Percentiles rank a stretch among this genome's conserved stretches.
Conservation (phyloP, 2,797 vertebrate species). For the Acropternis orthonyx region DNA sequence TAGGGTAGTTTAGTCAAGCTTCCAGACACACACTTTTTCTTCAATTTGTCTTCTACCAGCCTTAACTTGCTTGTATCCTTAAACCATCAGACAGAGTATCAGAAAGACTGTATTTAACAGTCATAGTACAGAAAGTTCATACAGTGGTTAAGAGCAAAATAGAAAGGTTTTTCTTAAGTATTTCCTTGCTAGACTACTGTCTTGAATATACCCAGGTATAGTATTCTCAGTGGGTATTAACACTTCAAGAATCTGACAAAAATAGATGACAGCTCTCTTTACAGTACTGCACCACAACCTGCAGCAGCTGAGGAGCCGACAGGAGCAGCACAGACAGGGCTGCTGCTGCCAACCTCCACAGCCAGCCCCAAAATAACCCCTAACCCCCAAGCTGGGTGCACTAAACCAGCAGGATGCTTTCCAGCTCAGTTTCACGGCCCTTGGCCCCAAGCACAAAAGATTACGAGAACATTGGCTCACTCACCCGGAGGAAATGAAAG, state of each 20-base stretch:
- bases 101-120: not conserved
- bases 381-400: not conserved
- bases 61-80: not conserved
- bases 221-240: not conserved
- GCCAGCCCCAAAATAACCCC: not conserved
- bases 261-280: not conserved
- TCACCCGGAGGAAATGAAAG: not conserved
- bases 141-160: not conserved
- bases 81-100: not conserved
- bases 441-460: fast-evolving
- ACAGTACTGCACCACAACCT: not conserved
- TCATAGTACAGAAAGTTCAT: not conserved
- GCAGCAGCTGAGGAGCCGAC: not conserved
- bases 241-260: not conserved
- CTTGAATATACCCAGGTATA: not conserved
- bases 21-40: not conserved
- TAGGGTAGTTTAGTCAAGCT: not conserved
- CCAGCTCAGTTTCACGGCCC: not conserved
- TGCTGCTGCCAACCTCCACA: not conserved
- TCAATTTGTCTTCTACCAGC: not conserved
- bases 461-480: not conserved
- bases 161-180: not conserved
- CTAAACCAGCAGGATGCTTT: not conserved
- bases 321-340: not conserved
- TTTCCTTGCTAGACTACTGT: not conserved